phyloP scores from a whole-genome alignment of 2,888 invertebrate genomes.

The Drosophila emarginata region DNA sequence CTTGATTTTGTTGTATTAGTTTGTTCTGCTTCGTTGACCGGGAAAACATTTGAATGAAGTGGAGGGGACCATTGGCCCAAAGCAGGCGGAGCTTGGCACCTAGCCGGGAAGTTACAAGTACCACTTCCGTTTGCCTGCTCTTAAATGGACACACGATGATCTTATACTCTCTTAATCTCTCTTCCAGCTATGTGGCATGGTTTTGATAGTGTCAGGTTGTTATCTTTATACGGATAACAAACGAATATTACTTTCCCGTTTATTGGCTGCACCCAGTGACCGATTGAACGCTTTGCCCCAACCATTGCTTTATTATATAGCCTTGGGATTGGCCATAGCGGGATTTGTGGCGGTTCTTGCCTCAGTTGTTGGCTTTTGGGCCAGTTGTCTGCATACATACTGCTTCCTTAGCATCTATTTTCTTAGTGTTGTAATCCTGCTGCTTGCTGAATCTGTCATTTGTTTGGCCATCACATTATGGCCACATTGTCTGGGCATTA shows the following conservation, averaged over 20 bases:
- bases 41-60: slow-evolving; percentile 46
- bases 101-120: slow-evolving; percentile 3
- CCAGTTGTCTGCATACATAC: slow-evolving; percentile 89
- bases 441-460: slow-evolving; percentile 88
- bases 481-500: slow-evolving; percentile 90
- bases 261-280: slow-evolving; percentile 85
- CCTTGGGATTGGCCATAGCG: slow-evolving; percentile 87
- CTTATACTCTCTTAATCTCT: background rate
- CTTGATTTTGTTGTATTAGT: slow-evolving; percentile 42
- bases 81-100: slow-evolving; percentile 48
- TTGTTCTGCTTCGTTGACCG: slow-evolving; percentile 60
- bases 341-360: slow-evolving; percentile 88
- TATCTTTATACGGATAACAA: slow-evolving; percentile 88
- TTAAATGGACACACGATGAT: background rate
- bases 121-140: slow-evolving; percentile 1
- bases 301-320: slow-evolving; percentile 90
- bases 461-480: slow-evolving; percentile 89
- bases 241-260: slow-evolving; percentile 88
- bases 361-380: slow-evolving; percentile 91
- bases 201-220: slow-evolving; percentile 88
- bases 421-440: slow-evolving; percentile 86
- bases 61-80: background rate
- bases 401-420: slow-evolving; percentile 90
- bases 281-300: slow-evolving; percentile 85
- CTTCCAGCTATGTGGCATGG: slow-evolving; percentile 87